Evolutionary conservation across 30 jellyfish, hydroid and myxozoan species (phyloP).

Genomic region (Phacellophora camtschatica): DNA sequence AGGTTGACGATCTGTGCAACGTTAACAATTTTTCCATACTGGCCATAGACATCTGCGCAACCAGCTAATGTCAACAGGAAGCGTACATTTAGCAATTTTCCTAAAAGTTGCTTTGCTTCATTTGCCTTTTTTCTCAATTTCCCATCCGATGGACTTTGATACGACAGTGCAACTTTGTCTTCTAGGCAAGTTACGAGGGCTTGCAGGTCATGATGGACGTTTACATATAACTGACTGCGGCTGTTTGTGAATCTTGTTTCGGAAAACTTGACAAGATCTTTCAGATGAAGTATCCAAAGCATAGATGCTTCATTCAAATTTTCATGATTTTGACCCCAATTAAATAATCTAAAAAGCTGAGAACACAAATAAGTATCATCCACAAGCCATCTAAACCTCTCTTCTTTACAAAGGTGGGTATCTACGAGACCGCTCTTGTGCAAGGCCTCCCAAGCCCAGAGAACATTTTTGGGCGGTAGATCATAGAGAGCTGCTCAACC

Average conservation of each 20-base stretch:
- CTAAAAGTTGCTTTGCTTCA: slow-evolving; percentile 29
- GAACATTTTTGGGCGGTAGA: too few relatives aligned
- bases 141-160: slow-evolving; percentile 6
- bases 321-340: slow-evolving; percentile 37
- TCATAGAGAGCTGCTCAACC: too few relatives aligned
- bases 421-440: too few relatives aligned
- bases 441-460: too few relatives aligned
- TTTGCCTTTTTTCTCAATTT: too few relatives aligned
- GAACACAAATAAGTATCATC: slow-evolving; percentile 24
- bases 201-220: slow-evolving; percentile 5
- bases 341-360: not conserved
- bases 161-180: slow-evolving; percentile 21
- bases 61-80: slow-evolving; percentile 45
- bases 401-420: slow-evolving; percentile 23
- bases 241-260: slow-evolving; percentile 4
- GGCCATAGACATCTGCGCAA: slow-evolving; percentile 52
- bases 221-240: not conserved
- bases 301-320: slow-evolving; percentile 4
- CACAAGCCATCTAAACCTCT: slow-evolving; percentile 30
- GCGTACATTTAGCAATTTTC: slow-evolving; percentile 37
- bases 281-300: slow-evolving; percentile 10
- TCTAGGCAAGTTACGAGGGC: too few relatives aligned
- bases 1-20: not conserved
- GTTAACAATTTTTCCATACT: too few relatives aligned
- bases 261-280: not conserved